A percentile compares a stretch with the other conserved stretches of the same genome.
Evolutionary conservation across 2,797 vertebrate species (phyloP).

Genomic region (Paedocypris micromegethes): DNA sequence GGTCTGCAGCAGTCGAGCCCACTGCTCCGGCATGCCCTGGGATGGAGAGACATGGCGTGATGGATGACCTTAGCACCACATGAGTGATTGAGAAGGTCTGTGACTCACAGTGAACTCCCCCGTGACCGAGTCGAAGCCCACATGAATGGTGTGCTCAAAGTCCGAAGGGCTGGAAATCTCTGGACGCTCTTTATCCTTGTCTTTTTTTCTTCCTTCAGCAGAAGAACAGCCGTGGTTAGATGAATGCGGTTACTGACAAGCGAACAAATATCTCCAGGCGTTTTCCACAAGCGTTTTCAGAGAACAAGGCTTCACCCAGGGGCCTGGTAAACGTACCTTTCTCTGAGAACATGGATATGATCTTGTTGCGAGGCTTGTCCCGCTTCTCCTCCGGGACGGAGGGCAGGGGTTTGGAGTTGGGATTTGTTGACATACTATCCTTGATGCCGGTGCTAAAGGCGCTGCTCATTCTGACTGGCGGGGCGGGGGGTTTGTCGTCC

Average conservation of each 20-base stretch:
- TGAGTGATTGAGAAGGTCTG: slow-evolving; percentile 2
- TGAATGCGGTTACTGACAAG: background rate
- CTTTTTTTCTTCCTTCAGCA: slow-evolving; percentile 75
- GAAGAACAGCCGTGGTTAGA: slow-evolving; percentile 19
- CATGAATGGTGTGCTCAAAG: slow-evolving; percentile 98
- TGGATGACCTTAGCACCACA: slow-evolving; percentile 1
- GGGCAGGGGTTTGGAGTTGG: slow-evolving; percentile 87
- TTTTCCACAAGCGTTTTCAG: slow-evolving; percentile 5
- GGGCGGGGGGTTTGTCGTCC: slow-evolving; percentile 96
- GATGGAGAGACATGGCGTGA: background rate
- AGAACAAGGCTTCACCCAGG: slow-evolving; percentile 1
- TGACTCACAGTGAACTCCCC: slow-evolving; percentile 96
- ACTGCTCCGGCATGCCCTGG: slow-evolving; percentile 98
- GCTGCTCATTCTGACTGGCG: slow-evolving; percentile 95
- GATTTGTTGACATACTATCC: slow-evolving; percentile 81
- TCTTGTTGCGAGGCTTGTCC: slow-evolving; percentile 82
- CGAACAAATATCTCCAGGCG: too few relatives aligned
- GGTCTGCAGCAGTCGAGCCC: slow-evolving; percentile 94
- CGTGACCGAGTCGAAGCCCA: slow-evolving; percentile 95
- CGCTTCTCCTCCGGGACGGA: slow-evolving; percentile 91
- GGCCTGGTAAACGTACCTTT: slow-evolving; percentile 69
- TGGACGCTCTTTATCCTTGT: slow-evolving; percentile 92
- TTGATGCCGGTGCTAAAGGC: slow-evolving; percentile 82
- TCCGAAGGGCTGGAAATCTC: slow-evolving; percentile 97
- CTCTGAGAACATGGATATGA: slow-evolving; percentile 94